phyloP scores from a whole-genome alignment of 2,113 vertebrate species.

The Antechinus stuartii region DNA sequence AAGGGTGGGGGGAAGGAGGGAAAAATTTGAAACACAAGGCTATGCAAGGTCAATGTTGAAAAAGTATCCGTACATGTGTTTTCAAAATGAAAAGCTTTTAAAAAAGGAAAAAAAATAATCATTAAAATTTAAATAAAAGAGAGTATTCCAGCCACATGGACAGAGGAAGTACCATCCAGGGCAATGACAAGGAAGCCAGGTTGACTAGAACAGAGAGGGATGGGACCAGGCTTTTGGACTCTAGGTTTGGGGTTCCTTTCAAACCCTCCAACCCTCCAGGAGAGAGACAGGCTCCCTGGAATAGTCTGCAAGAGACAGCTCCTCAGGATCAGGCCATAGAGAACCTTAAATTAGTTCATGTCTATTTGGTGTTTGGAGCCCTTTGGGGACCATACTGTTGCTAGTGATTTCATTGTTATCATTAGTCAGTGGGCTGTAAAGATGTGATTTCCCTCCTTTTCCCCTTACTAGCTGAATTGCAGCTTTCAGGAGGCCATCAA shows the following conservation, averaged over 20 bases:
- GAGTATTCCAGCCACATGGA: not conserved
- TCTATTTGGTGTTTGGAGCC: constrained; percentile 9
- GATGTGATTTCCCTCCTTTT: constrained; percentile 44
- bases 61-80: no score
- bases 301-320: accelerated
- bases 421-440: constrained; percentile 58
- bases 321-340: not conserved
- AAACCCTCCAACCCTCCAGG: not conserved
- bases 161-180: not conserved
- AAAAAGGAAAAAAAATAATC: no score
- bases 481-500: constrained; percentile 42
- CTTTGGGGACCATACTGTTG: not conserved
- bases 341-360: not conserved
- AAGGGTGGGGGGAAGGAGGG: no score
- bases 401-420: constrained; percentile 38
- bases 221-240: not conserved
- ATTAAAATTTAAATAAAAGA: not conserved
- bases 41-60: no score
- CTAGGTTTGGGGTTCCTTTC: not conserved
- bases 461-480: constrained; percentile 28
- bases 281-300: no score
- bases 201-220: not conserved
- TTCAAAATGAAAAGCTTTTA: no score
- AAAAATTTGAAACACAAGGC: no score
- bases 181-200: not conserved